phyloP scores from a whole-genome alignment of 2,797 vertebrate genomes.

The Lemur catta region DNA sequence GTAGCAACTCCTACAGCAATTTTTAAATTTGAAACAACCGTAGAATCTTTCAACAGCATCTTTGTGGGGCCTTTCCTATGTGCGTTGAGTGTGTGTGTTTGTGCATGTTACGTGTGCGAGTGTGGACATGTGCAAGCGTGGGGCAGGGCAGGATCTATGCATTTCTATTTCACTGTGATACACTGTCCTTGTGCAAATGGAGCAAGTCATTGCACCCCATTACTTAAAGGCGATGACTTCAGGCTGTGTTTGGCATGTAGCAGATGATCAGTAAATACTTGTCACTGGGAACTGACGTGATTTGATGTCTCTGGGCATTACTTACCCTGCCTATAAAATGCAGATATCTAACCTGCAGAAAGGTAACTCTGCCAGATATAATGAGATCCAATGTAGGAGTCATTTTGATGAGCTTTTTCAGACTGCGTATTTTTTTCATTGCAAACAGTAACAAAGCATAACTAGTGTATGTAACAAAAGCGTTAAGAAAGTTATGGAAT shows the following conservation, averaged over 20 bases:
- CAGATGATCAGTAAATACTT: not conserved
- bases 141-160: not conserved
- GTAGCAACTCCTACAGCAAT: not conserved
- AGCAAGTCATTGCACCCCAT: not conserved
- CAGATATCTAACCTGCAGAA: not conserved
- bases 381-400: not conserved
- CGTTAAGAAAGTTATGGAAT: not conserved
- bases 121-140: accelerated
- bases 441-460: not conserved
- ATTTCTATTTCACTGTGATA: not conserved
- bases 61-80: not conserved
- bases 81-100: not conserved
- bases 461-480: not conserved
- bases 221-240: not conserved
- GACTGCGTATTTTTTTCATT: not conserved
- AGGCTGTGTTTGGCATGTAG: not conserved
- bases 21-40: not conserved
- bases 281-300: no score
- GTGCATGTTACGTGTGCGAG: accelerated
- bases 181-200: not conserved
- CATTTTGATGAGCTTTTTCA: not conserved
- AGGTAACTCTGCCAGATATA: not conserved
- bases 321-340: not conserved
- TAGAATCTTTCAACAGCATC: not conserved
- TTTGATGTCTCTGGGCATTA: not conserved